phyloP scores from a whole-genome alignment of 2,888 invertebrate genomes.

The Pristionchus japonicus region DNA sequence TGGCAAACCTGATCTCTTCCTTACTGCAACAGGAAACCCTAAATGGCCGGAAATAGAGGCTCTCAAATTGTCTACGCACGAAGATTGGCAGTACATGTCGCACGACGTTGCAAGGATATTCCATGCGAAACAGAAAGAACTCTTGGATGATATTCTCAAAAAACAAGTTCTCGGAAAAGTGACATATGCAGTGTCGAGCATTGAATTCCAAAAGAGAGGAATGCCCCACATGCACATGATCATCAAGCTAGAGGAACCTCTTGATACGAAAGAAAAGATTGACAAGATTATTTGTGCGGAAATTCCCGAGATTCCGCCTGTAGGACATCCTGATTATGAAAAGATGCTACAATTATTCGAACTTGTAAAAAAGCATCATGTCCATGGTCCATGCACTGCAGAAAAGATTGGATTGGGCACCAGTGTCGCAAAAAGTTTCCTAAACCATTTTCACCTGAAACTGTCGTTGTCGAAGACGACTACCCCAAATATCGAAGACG shows the following conservation, averaged over 20 bases:
- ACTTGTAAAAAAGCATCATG: constrained; percentile 71
- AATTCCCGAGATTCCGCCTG: constrained; percentile 32
- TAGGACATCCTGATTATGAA: not conserved
- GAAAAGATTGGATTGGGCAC: constrained; percentile 24
- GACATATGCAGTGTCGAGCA: constrained; percentile 57
- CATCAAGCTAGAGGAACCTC: constrained; percentile 51
- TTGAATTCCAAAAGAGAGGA: constrained; percentile 74
- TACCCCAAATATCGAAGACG: constrained; percentile 47
- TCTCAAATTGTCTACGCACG: constrained; percentile 51
- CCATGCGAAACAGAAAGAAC: constrained; percentile 56
- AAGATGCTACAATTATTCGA: not conserved
- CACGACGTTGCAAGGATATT: constrained; percentile 67
- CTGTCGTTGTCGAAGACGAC: constrained; percentile 28
- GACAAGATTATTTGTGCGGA: constrained; percentile 75
- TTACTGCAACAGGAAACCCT: constrained; percentile 75
- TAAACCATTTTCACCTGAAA: constrained; percentile 58
- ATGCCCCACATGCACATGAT: constrained; percentile 69
- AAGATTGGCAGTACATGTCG: constrained; percentile 55
- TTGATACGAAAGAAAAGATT: constrained; percentile 55
- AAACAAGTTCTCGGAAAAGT: constrained; percentile 60
- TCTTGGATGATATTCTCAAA: constrained; percentile 59
- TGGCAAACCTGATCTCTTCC: constrained; percentile 68
- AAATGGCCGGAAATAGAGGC: constrained; percentile 67
- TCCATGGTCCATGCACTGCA: constrained; percentile 76
- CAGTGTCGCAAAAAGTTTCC: constrained; percentile 50